phyloP scores from a whole-genome alignment of 1,140 invertebrate genomes.

The Sipha flava region DNA sequence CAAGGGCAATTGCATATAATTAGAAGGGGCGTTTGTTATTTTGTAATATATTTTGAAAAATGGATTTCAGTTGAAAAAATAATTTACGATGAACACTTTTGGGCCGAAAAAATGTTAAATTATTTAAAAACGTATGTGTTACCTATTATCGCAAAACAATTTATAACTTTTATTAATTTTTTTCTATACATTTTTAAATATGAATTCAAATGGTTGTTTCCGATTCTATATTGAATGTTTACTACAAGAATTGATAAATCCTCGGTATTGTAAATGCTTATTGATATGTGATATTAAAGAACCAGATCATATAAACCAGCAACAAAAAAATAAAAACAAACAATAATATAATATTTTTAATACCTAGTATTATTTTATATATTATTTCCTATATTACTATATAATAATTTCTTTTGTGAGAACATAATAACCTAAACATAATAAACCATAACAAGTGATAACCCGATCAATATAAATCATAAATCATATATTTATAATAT shows the following conservation, averaged over 20 bases:
- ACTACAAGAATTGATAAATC: not conserved
- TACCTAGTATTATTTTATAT: too few relatives aligned
- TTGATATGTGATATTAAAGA: not conserved
- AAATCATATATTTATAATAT: too few relatives aligned
- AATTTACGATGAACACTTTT: not conserved
- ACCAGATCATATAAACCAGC: not conserved
- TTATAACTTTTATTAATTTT: not conserved
- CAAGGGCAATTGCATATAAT: not conserved
- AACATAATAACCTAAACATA: too few relatives aligned
- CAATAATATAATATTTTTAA: not conserved
- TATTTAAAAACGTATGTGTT: not conserved
- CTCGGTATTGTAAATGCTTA: not conserved
- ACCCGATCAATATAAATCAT: too few relatives aligned
- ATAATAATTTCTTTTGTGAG: too few relatives aligned
- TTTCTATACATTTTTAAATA: not conserved
- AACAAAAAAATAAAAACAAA: not conserved
- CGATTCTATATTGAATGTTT: conserved; percentile 4
- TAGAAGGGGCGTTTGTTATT: not conserved
- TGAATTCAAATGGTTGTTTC: not conserved
- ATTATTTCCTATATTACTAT: too few relatives aligned
- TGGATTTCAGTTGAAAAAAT: not conserved
- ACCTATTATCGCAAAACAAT: not conserved
- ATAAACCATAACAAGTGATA: too few relatives aligned
- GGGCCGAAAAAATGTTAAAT: not conserved
- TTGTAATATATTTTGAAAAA: not conserved